Percentiles rank a stretch among this genome's conserved stretches.
Evolutionary conservation across 2,888 invertebrate species (phyloP).

Genomic region (Gymnocheta viridis): DNA sequence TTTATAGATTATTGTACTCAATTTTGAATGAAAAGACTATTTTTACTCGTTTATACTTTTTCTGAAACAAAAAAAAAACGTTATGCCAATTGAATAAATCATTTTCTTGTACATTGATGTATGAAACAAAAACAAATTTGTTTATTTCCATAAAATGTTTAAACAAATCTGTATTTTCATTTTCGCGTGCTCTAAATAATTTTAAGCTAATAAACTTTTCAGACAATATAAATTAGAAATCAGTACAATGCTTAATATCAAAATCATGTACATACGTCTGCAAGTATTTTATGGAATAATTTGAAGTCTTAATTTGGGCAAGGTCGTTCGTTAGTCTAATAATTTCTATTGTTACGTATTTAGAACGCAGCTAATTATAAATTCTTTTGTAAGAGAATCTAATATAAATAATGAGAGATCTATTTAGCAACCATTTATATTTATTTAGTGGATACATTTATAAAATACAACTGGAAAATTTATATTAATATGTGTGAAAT

Average conservation of each 20-base stretch:
- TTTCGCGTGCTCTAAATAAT: constrained; percentile 17
- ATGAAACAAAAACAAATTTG: too few relatives aligned
- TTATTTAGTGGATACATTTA: too few relatives aligned
- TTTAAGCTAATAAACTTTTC: constrained; percentile 35
- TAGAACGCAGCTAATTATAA: not conserved
- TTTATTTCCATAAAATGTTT: not conserved
- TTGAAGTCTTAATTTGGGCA: constrained; percentile 28
- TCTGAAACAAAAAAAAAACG: not conserved
- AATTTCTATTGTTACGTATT: not conserved
- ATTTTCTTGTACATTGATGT: not conserved
- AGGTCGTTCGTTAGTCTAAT: constrained; percentile 28
- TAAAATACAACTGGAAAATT: too few relatives aligned
- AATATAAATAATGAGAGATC: not conserved
- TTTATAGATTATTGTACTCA: constrained; percentile 9
- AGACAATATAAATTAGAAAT: constrained; percentile 13
- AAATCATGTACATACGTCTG: not conserved
- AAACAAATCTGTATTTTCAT: not conserved
- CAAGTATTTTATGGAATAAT: not conserved
- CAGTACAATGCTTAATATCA: constrained; percentile 51
- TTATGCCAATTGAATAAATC: constrained; percentile 15
- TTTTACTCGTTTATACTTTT: too few relatives aligned
- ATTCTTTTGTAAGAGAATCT: not conserved
- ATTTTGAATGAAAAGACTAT: constrained; percentile 25
- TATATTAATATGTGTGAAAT: too few relatives aligned
- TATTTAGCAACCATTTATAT: not conserved